Percentiles rank a stretch among this genome's conserved stretches.
phyloP scores from a whole-genome alignment of 2,888 invertebrate genomes.

The Acleris laterana region DNA sequence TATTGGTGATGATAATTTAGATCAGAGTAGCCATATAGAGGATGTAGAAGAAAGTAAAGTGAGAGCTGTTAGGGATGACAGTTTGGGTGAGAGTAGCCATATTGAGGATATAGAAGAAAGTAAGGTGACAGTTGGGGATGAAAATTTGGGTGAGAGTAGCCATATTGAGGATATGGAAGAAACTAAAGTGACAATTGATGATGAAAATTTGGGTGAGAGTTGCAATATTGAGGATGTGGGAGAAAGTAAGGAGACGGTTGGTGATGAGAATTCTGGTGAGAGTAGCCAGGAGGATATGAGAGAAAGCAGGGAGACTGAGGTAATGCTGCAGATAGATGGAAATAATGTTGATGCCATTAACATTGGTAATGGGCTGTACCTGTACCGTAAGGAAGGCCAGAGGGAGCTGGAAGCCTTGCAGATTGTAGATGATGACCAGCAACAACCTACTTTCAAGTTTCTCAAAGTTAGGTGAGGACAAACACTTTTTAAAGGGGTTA shows the following conservation, averaged over 20 bases:
- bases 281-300: slow-evolving; percentile 50
- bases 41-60: too few relatives aligned
- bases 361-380: slow-evolving; percentile 77
- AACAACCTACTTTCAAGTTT: slow-evolving; percentile 73
- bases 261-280: slow-evolving; percentile 40
- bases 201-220: too few relatives aligned
- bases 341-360: slow-evolving; percentile 79
- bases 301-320: slow-evolving; percentile 71
- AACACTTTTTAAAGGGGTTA: too few relatives aligned
- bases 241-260: slow-evolving; percentile 33
- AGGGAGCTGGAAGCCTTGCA: slow-evolving; percentile 78
- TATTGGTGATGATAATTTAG: too few relatives aligned
- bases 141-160: too few relatives aligned
- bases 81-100: too few relatives aligned
- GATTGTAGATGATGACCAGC: slow-evolving; percentile 68
- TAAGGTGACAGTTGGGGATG: too few relatives aligned
- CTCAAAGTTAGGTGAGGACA: slow-evolving; percentile 78
- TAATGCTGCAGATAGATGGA: slow-evolving; percentile 77
- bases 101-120: too few relatives aligned
- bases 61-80: slow-evolving; percentile 34
- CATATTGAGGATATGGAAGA: too few relatives aligned
- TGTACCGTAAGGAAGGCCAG: slow-evolving; percentile 73
- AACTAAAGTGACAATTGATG: too few relatives aligned
- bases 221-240: too few relatives aligned
- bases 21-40: too few relatives aligned